Evolutionary conservation across 1,140 invertebrate genomes (phyloP).

Genomic region (Bombus ignitus): DNA sequence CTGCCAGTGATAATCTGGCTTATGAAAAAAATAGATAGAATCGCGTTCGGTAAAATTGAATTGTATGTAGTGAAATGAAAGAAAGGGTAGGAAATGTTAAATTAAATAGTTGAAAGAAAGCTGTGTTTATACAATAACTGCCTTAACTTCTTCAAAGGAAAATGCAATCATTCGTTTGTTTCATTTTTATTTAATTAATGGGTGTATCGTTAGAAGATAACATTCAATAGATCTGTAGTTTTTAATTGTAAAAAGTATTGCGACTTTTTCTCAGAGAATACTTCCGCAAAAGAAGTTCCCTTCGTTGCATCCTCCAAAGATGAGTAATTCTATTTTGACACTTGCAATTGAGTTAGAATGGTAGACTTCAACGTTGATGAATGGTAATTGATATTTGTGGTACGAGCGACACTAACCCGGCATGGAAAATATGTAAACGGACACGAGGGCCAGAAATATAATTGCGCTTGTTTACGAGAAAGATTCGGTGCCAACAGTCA

Average conservation of each 20-base stretch:
- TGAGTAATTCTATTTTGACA: slow-evolving; percentile 43
- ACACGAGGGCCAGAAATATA: slow-evolving; percentile 39
- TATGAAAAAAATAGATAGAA: not conserved
- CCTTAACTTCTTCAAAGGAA: no score
- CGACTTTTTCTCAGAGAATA: not conserved
- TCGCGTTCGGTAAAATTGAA: not conserved
- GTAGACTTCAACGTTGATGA: slow-evolving; percentile 20
- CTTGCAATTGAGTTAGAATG: slow-evolving; percentile 13
- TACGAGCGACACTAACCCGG: not conserved
- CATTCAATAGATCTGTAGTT: no score
- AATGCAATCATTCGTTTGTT: no score
- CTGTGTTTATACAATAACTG: no score
- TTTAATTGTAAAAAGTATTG: no score
- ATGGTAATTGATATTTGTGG: slow-evolving; percentile 34
- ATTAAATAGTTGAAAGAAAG: no score
- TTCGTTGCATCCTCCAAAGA: not conserved
- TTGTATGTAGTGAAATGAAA: not conserved
- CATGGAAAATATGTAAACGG: slow-evolving; percentile 6
- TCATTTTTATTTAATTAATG: no score
- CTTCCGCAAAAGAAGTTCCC: no score
- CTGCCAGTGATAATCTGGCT: not conserved
- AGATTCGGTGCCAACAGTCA: slow-evolving; percentile 45
- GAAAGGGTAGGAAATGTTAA: no score
- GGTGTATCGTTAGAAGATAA: no score
- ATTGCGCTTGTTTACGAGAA: slow-evolving; percentile 58